A percentile compares a stretch with the other conserved stretches of the same genome.
phyloP scores from a whole-genome alignment of 2,113 vertebrate species.

The Sisor rabdophorus region DNA sequence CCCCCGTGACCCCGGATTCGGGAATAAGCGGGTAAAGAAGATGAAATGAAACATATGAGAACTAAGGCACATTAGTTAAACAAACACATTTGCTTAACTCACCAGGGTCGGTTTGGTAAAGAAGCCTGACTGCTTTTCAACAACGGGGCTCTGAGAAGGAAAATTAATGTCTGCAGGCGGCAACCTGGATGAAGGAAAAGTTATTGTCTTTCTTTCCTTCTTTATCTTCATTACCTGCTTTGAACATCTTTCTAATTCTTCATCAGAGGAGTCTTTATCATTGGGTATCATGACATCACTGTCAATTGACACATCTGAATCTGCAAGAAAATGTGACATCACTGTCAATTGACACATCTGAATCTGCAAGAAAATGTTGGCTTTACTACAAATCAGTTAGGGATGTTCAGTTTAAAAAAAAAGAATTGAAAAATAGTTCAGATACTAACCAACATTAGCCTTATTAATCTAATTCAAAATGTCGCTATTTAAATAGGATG shows the following conservation, averaged over 20 bases:
- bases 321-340: slow-evolving; percentile 42
- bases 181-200: slow-evolving; percentile 29
- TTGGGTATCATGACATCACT: slow-evolving; percentile 46
- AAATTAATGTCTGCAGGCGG: not conserved
- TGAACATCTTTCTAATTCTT: slow-evolving; percentile 46
- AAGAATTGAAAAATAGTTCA: no score
- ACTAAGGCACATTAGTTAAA: not conserved
- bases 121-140: slow-evolving; percentile 39
- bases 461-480: not conserved
- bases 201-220: slow-evolving; percentile 25
- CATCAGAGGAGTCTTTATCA: slow-evolving; percentile 57
- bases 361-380: slow-evolving; percentile 49
- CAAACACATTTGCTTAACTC: slow-evolving; percentile 42
- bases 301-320: slow-evolving; percentile 59
- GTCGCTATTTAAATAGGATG: not conserved
- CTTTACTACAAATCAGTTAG: not conserved
- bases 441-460: not conserved
- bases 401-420: no score
- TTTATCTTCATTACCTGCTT: slow-evolving; percentile 32
- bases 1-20: no score
- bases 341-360: slow-evolving; percentile 59
- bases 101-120: slow-evolving; percentile 54
- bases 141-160: not conserved
- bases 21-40: no score
- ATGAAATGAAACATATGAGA: no score